Base-by-base conservation (phyloP, 1,140 invertebrate genomes). In the Formica exsecta region DNA sequence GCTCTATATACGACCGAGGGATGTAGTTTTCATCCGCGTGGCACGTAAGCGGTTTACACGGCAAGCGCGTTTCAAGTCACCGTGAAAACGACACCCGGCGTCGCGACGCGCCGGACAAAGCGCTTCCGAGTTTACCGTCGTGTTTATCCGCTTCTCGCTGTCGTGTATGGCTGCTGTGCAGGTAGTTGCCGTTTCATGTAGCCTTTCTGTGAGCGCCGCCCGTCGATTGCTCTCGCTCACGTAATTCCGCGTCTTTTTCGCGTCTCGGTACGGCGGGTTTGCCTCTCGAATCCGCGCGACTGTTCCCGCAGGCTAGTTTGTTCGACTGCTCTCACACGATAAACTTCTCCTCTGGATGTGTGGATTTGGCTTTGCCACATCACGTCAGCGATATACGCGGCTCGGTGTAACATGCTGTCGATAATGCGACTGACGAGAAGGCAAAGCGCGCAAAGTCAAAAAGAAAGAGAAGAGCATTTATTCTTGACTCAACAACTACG, bases 21-120 rank as follows among this genome's bases (percentile, higher is more conserved):
- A 89, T 89, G 65, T 74, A 79, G 66, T 88, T 89, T 88, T 83
- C 87, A 54, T 51, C 29, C 19, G 73, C 71, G 87, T 86, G 76
- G 71, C 59, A 85, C 68, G 65, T 84, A 89, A 90, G 87, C 87
- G 87, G 85, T 90, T 90, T 89, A 87, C 87, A 84, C 76, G 61
- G 68, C 76, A 88, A 89, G 70, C 59, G 76, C 64, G 44, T 85
- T 86, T 65, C 84, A 77, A 89, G 41, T 71, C 76, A 73, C 76
- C 87, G 73, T 84, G 87, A 90, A 90, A 90, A 90, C 87, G 88
- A 75, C 70, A 85, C 70, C 59, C 76, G 77, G 81, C 81, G 80
- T 51, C 19, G 74, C 81, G 61, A 62, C 54, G 36, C 57, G 16
- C 84, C 44, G 87, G 87, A 89, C 88, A 90, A 90, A 90, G 89